A percentile compares a stretch with the other conserved stretches of the same genome.
phyloP scores from a whole-genome alignment of 2,113 vertebrate species.

The Himantopus leucocephalus region DNA sequence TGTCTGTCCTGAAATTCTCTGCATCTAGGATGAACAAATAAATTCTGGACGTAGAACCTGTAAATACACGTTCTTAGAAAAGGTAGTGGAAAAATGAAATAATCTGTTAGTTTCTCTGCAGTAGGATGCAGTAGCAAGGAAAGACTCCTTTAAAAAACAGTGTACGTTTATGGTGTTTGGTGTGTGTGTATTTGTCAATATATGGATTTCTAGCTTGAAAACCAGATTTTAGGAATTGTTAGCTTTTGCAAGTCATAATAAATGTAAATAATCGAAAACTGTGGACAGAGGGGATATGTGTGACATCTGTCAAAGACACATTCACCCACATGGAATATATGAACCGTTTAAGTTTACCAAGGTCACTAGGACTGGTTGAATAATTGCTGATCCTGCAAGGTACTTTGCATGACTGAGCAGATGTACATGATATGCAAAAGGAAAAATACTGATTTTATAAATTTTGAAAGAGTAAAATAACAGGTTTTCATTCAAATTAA shows the following conservation, averaged over 20 bases:
- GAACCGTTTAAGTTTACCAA: neutral
- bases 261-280: neutral
- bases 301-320: neutral
- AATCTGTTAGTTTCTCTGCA: neutral
- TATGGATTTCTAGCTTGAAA: neutral
- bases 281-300: neutral
- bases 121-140: neutral
- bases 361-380: neutral
- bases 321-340: neutral
- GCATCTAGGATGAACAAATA: neutral
- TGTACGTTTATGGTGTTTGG: neutral
- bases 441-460: neutral
- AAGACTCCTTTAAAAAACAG: neutral
- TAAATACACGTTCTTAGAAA: neutral
- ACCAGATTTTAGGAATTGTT: neutral
- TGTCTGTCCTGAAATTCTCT: neutral
- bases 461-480: neutral
- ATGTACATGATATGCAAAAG: neutral
- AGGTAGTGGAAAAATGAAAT: neutral
- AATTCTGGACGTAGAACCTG: neutral
- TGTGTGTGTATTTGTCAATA: neutral
- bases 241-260: neutral
- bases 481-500: neutral
- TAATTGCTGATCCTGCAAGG: neutral
- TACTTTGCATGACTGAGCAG: neutral